phyloP scores from a whole-genome alignment of 2,113 vertebrate genomes.

The Ellobius talpinus region DNA sequence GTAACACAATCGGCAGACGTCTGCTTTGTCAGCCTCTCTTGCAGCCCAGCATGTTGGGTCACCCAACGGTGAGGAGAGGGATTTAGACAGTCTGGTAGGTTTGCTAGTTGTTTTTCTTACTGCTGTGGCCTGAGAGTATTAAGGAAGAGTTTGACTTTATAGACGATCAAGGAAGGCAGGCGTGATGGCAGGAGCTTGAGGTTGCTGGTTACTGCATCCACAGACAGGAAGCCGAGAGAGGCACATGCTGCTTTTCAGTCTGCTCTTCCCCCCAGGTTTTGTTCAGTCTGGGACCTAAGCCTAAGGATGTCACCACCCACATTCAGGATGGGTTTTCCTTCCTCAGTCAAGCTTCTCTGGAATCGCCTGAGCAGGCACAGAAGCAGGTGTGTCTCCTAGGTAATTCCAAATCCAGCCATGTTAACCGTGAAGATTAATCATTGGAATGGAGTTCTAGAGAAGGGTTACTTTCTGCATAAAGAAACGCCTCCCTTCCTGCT shows the following conservation, averaged over 20 bases:
- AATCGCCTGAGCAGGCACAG: not conserved
- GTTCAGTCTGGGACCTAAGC: not conserved
- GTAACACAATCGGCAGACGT: not conserved
- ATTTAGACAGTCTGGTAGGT: not conserved
- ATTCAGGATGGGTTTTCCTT: not conserved
- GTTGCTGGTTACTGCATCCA: not conserved
- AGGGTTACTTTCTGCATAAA: not conserved
- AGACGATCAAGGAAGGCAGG: not conserved
- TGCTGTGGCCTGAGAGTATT: not conserved
- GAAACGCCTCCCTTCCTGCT: not conserved
- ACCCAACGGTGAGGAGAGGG: not conserved
- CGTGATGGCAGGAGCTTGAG: not conserved
- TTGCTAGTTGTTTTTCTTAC: not conserved
- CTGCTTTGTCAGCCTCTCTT: not conserved
- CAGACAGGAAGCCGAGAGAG: not conserved
- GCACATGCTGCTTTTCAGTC: no score
- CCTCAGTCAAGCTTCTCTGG: not conserved
- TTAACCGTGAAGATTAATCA: not conserved
- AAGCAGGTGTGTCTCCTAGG: not conserved
- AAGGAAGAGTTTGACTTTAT: not conserved
- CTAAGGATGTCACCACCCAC: not conserved
- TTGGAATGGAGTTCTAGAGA: not conserved
- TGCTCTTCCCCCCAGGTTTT: not conserved
- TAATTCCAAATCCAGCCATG: not conserved
- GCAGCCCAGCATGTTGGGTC: not conserved